Evolutionary conservation across 2,113 vertebrate genomes (phyloP), one percentile per base, ranked within the genome.

Genomic region (Trochalopteron elliotii): DNA sequence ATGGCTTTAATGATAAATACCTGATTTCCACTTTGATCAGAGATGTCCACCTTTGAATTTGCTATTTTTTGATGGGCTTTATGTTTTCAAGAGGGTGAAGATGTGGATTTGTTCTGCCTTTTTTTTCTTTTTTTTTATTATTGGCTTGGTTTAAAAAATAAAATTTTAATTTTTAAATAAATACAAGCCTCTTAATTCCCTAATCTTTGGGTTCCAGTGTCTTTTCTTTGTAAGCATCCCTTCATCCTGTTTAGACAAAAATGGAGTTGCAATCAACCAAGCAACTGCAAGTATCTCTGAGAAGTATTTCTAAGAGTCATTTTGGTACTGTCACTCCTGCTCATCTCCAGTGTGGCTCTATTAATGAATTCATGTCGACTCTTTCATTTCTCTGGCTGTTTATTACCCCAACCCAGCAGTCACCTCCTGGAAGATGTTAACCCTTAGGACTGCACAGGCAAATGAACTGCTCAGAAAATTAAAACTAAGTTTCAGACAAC

Each of bases 291-390:
- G 7, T 22, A 17, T 47, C 50, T 94, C 30, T 17, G 31, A 68
- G 44, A 5, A 37, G n/a, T 25, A 64, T 15, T 60, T 53, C 31
- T 57, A 31, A 35, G 72, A 90, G 39, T 61, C 15, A 64, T 45
- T 49, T 37, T 53, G 56, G 22, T 75, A 11, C 39, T 56, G 44
- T 27, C 53, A 37, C 23, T 68, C 35, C 47, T 65, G 47, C 42
- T 22, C 10, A 14, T 30, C n/a, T 57, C n/a, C 23, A 67, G 0
- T 1, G 2, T 18, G 33, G 22, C 30, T 79, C 61, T 30, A 8
- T 21, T 75, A n/a, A 45, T 42, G 39, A 78, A 59, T 28, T 56
- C 35, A 67, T 6, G 21, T 30, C 0, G 1, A 50, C 3, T 12
- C 9, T 23, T 59, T 67, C 17, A 52, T 84, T 93, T 71, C 60